Evolutionary conservation across 2,797 vertebrate genomes (phyloP).

Genomic region (Hozukius guyotensis): DNA sequence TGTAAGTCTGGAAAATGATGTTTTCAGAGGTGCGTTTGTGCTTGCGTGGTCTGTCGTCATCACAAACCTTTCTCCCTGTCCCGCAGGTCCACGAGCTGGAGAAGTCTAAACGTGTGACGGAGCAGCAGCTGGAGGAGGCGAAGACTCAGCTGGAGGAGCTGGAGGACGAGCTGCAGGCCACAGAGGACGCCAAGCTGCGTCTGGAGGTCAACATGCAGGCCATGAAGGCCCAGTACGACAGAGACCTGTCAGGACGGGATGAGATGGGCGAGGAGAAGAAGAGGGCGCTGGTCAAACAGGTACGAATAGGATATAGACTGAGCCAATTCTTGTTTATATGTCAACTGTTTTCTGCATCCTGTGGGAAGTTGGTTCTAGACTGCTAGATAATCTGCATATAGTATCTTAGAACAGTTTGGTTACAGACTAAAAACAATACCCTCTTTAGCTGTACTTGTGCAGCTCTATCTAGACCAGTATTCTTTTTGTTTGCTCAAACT

Average conservation of each 20-base stretch:
- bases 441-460: background rate
- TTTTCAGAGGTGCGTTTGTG: background rate
- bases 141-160: slow-evolving; percentile 96
- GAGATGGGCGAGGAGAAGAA: slow-evolving; percentile 92
- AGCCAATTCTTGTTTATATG: fast-evolving
- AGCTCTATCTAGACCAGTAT: too few relatives aligned
- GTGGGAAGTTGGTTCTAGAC: background rate
- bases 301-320: slow-evolving; percentile 14
- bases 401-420: background rate
- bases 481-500: background rate
- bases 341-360: background rate
- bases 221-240: slow-evolving; percentile 95
- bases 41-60: background rate
- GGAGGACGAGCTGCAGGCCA: slow-evolving; percentile 97
- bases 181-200: slow-evolving; percentile 96
- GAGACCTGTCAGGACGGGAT: slow-evolving; percentile 90
- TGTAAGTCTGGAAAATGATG: slow-evolving; percentile 77
- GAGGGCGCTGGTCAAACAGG: slow-evolving; percentile 93
- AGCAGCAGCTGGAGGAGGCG: slow-evolving; percentile 98
- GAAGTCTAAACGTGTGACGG: slow-evolving; percentile 93
- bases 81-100: slow-evolving; percentile 95
- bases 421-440: background rate
- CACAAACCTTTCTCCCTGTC: background rate
- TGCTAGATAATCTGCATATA: background rate
- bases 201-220: slow-evolving; percentile 99